Percentiles rank a stretch among this genome's conserved stretches.
Evolutionary conservation across 2,888 invertebrate species (phyloP).

Genomic region (Odontomyia ornata): DNA sequence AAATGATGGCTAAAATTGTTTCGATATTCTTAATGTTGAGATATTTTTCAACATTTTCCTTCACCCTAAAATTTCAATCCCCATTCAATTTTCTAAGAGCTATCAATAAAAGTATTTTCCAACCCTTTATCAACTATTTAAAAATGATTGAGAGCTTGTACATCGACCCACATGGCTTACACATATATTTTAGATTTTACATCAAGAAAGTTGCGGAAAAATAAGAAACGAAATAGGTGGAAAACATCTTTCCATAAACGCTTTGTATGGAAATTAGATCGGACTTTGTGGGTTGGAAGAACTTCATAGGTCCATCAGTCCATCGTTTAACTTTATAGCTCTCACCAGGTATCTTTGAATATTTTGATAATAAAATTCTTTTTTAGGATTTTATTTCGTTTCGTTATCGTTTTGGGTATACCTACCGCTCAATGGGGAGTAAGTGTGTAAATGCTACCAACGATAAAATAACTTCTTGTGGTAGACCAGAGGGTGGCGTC

Average conservation of each 20-base stretch:
- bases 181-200: conserved; percentile 7
- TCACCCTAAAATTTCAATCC: not conserved
- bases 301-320: conserved; percentile 29
- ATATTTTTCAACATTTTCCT: too few relatives aligned
- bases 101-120: conserved; percentile 1
- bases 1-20: too few relatives aligned
- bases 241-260: conserved; percentile 8
- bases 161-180: not conserved
- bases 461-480: not conserved
- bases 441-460: not conserved
- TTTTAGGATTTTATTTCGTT: conserved; percentile 24
- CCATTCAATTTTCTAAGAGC: not conserved
- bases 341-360: conserved; percentile 40
- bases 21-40: too few relatives aligned
- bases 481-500: not conserved
- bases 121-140: conserved; percentile 34
- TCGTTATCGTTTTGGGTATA: not conserved
- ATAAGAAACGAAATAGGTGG: not conserved
- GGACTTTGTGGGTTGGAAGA: conserved; percentile 11
- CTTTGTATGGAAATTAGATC: conserved; percentile 37
- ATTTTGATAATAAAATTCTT: conserved; percentile 40
- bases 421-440: not conserved
- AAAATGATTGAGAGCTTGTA: conserved; percentile 38
- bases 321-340: conserved; percentile 31
- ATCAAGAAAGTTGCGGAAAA: not conserved